Base-by-base conservation (phyloP, 2,888 invertebrate species). In the Eubasilissa splendida region DNA sequence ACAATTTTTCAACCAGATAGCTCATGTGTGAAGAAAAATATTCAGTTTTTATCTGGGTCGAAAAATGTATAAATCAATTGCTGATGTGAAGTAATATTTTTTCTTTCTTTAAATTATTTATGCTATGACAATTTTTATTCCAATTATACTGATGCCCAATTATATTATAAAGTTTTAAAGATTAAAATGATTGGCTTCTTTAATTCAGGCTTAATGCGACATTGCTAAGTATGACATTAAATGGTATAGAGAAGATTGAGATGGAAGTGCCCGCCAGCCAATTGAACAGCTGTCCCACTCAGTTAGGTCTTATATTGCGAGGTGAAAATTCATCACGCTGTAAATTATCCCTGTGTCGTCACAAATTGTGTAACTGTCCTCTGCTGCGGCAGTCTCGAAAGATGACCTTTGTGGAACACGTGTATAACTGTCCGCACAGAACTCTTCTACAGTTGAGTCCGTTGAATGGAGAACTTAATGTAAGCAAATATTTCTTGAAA, bases 351-450 rank as follows among this genome's bases (percentile, higher is more conserved):
- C n/a, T 77, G 22, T 42, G 11, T 42, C 77, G 77, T 42, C 56
- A 58, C 11, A 77, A 77, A 50, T 42, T 77, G 58, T 77, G 77
- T 50, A 90, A 80, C 85, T 90, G 9, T 89, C 90, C 83, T 84
- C 88, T 50, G 54, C 59, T 80, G 3, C n/a, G 77, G 33, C 42
- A 80, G 63, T 54, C 85, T 87, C 7, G 58, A 10, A 77, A 70
- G 14, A 68, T 77, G 68, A 68, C 87, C 86, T 52, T 90, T 87
- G 80, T 88, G 87, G 81, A 88, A 88, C 89, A 87, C 86, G 73
- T 90, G 9, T 77, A 90, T 74, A 87, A 86, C 0, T 90, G 90
- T 83, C 79, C 84, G 1, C 90, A 90, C 82, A 87, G 90, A 82
- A 58, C 85, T 5, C 84, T 89, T 81, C 86, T 90, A 12, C 88